Evolutionary conservation across 2,797 vertebrate species (phyloP), one percentile per base, ranked within the genome.

Genomic region (Falco biarmicus): DNA sequence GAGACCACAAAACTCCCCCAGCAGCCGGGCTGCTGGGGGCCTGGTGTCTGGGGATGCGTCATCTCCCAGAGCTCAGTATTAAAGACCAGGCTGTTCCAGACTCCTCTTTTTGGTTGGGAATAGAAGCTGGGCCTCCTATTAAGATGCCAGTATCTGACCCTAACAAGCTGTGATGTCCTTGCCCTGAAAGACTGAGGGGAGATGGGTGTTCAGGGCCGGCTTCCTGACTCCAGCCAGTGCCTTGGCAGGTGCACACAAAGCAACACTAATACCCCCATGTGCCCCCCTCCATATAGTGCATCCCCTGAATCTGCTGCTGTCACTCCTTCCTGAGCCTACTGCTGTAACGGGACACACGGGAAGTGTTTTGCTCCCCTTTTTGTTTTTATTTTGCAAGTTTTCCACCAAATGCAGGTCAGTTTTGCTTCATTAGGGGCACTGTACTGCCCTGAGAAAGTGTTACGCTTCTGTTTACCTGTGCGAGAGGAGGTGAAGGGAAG

Each of bases 121-220:
- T n/a, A 39, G 61, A 75, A 94, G 54, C 51, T 83, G 65, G n/a
- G 16, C 69, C 69, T 91, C 84, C 41, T 84, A 0, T 57, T 60
- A 56, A 91, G 63, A n/a, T 95, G 91, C 87, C 94, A 93, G 91
- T 93, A 69, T 96, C 80, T 91, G 79, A 88, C 70, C 85, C 76
- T 94, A 66, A 88, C 84, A 95, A 96, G 87, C 95, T 95, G 93
- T 97, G 87, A 95, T 84, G 74, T 84, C 77, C 73, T 93, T 94
- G 84, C 39, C 79, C 77, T 3, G 1, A 43, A 79, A 69, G 76
- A 37, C 87, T 61, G 75, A 81, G 82, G 73, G n/a, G 64, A 87
- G 78, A 11, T 86, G 53, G 85, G 47, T 94, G 87, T 90, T 84
- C 89, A 90, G 91, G 94, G 91, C 91, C 82, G 84, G 92, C 70